Percentiles rank a stretch among this genome's conserved stretches.
Conservation (phyloP, 2,797 vertebrate genomes). For the Anolis apletophallus region DNA sequence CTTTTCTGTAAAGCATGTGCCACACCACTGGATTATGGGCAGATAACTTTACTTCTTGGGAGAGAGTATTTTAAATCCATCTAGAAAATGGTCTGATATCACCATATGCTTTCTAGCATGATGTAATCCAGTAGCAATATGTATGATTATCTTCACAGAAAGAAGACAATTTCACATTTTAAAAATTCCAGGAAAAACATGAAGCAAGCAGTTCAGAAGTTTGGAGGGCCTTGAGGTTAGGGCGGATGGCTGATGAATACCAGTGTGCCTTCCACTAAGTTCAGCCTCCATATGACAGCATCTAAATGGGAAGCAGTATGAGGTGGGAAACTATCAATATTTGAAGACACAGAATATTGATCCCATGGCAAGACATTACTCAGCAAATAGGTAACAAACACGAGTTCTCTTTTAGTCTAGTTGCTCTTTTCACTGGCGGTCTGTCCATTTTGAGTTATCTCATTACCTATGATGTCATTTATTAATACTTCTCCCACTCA, state of each 20-base stretch:
- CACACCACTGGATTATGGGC: background rate
- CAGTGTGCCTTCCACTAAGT: background rate
- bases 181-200: background rate
- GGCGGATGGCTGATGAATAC: background rate
- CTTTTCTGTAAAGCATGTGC: conserved; percentile 5
- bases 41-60: background rate
- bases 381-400: background rate
- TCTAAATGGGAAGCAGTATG: background rate
- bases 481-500: background rate
- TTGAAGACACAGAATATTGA: background rate
- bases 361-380: background rate
- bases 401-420: background rate
- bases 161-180: background rate
- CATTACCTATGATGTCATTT: background rate
- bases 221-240: background rate
- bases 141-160: background rate
- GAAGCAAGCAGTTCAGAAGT: background rate
- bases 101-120: background rate
- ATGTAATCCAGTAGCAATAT: background rate
- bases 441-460: background rate
- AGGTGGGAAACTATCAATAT: background rate
- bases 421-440: background rate
- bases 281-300: background rate
- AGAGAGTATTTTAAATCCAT: conserved; percentile 2
- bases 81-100: background rate